Evolutionary conservation across 2,113 vertebrate genomes (phyloP), one percentile per base, ranked within the genome.

Genomic region (Saimiri boliviensis): DNA sequence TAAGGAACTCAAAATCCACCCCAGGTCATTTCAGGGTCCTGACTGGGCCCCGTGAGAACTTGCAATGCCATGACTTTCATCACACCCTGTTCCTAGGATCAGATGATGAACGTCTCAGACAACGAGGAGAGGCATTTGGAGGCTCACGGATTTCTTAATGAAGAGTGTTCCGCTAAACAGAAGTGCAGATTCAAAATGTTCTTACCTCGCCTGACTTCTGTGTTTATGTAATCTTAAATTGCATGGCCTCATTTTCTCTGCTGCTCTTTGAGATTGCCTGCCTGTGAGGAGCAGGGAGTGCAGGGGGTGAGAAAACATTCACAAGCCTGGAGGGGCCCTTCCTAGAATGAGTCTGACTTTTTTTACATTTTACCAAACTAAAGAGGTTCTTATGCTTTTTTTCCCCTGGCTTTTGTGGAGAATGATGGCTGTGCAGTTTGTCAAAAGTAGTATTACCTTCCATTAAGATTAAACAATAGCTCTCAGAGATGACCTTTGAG

Each of bases 291-390:
- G 32, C 17, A 6, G 37, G 23, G 7, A 27, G 40, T 5, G 0
- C n/a, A 52, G 52, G 35, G 25, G 40, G 32, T 8, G 60, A 25
- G 7, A 42, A 70, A 21, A 42, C 8, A 23, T 6, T 52, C 23
- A 27, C 6, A 27, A 70, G 71, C 49, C n/a, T 10, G 14, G 63
- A 76, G 74, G 68, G 23, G 6, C 66, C 54, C n/a, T 66, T 35
- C 7, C 47, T 47, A 47, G 73, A 47, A 71, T 0, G 16, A 45
- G 5, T 37, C 42, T 21, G 8, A 2, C 27, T 30, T 63, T 63
- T 63, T 25, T 63, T 63, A 63, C 0, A 0, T 19, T 63, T 54
- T 12, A 19, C 32, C 11, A n/a, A 13, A 10, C n/a, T 8, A 1
- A 8, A 23, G 35, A 70, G 92, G 20, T 17, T 1, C 42, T 47